Evolutionary conservation across 1,140 invertebrate species (phyloP).

Genomic region (Neodiprion pinetum): DNA sequence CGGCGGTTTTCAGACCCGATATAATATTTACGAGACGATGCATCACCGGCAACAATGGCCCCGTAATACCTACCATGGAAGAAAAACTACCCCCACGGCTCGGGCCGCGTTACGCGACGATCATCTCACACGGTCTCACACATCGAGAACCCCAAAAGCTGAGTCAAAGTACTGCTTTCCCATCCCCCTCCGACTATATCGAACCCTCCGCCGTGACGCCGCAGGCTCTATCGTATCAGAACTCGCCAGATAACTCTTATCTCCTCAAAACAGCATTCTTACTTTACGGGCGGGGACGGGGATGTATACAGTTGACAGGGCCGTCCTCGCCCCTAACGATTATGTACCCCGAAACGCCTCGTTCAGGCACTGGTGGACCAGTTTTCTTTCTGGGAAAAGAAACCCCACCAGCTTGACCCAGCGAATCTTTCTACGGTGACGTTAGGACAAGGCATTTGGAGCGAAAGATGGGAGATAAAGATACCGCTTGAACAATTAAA

Average conservation of each 20-base stretch:
- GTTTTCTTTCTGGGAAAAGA: no score
- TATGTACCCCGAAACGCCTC: no score
- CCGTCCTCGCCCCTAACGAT: neutral
- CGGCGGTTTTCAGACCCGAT: conserved; percentile 37
- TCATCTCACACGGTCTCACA: conserved; percentile 5
- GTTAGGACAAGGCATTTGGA: no score
- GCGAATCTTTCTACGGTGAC: no score
- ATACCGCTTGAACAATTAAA: no score
- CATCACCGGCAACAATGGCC: conserved; percentile 60
- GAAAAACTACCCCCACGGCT: conserved; percentile 39
- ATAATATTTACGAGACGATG: conserved; percentile 62
- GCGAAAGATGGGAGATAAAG: no score
- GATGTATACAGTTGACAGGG: neutral
- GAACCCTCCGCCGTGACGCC: neutral
- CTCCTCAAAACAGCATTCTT: conserved; percentile 54
- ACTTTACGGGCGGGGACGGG: conserved; percentile 25
- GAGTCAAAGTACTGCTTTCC: conserved; percentile 22
- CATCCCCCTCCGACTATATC: neutral
- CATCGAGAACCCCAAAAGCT: neutral
- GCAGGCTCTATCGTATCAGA: conserved; percentile 54
- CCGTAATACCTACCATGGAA: conserved; percentile 49
- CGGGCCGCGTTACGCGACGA: conserved; percentile 1
- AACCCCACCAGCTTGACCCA: no score
- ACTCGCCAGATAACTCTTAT: conserved; percentile 57
- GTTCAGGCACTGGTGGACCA: no score